phyloP scores from a whole-genome alignment of 2,797 vertebrate genomes.

The Falco biarmicus region DNA sequence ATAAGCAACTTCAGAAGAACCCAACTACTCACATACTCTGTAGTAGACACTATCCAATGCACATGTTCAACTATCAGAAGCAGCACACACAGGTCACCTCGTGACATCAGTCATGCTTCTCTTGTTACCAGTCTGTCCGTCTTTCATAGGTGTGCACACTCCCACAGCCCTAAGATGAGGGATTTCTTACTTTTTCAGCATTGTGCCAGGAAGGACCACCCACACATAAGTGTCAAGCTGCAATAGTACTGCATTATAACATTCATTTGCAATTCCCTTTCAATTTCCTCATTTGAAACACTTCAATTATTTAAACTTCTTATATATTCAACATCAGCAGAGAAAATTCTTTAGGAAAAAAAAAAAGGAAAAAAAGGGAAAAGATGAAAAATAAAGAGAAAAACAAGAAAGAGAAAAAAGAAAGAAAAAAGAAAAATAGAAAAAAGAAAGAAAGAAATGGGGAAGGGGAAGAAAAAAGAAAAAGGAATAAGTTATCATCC shows the following conservation, averaged over 20 bases:
- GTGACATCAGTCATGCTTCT: not conserved
- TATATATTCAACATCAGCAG: conserved; percentile 50
- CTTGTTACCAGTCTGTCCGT: not conserved
- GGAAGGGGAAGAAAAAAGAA: not conserved
- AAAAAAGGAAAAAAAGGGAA: too few species aligned
- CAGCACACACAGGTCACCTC: not conserved
- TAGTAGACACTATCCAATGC: not conserved
- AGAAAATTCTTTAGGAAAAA: not conserved
- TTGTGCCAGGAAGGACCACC: not conserved
- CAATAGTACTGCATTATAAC: not conserved
- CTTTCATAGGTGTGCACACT: not conserved
- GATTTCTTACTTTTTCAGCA: not conserved
- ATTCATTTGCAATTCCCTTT: conserved; percentile 45
- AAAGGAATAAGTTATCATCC: not conserved
- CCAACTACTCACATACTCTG: not conserved
- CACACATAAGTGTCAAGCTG: not conserved
- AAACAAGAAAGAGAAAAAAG: too few species aligned
- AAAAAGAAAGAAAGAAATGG: too few species aligned
- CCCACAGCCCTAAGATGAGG: not conserved
- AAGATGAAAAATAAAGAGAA: too few species aligned
- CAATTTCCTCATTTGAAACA: conserved; percentile 24
- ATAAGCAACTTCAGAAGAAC: not conserved
- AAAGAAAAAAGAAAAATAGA: too few species aligned
- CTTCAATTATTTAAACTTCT: conserved; percentile 58
- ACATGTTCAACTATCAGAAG: accelerated